phyloP scores from a whole-genome alignment of 2,797 vertebrate genomes.

The Peromyscus eremicus region DNA sequence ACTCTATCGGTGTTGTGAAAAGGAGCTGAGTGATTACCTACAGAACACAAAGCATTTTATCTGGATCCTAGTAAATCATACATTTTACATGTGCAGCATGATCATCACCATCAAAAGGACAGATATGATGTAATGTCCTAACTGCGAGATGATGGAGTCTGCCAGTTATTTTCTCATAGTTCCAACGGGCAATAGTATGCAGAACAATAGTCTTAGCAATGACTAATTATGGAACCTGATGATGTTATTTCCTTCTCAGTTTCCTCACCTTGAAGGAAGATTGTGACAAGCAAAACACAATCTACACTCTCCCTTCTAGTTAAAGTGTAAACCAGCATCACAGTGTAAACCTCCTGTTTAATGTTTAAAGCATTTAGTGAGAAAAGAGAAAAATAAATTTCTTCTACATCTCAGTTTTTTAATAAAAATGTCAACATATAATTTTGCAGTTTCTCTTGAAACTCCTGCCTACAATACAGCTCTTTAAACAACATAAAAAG shows the following conservation, averaged over 20 bases:
- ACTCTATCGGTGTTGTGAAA: background rate
- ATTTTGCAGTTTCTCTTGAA: background rate
- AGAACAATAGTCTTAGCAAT: background rate
- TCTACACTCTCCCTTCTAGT: background rate
- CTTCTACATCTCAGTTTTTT: background rate
- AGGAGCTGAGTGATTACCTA: background rate
- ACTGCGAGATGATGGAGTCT: background rate
- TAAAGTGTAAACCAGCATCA: background rate
- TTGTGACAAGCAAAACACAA: background rate
- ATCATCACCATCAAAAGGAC: background rate
- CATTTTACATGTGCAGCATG: background rate
- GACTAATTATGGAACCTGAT: background rate
- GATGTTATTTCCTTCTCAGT: background rate
- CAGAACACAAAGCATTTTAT: background rate
- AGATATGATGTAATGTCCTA: background rate
- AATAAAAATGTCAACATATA: background rate
- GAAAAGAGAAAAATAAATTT: background rate
- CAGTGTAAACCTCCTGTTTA: background rate
- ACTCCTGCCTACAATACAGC: background rate
- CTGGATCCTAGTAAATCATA: background rate
- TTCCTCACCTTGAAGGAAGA: background rate
- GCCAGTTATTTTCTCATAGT: background rate
- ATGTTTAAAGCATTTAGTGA: slow-evolving; percentile 6
- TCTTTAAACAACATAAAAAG: background rate
- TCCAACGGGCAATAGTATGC: background rate